Evolutionary conservation across 2,888 invertebrate species (phyloP).

Genomic region (Anarsia innoxiella): DNA sequence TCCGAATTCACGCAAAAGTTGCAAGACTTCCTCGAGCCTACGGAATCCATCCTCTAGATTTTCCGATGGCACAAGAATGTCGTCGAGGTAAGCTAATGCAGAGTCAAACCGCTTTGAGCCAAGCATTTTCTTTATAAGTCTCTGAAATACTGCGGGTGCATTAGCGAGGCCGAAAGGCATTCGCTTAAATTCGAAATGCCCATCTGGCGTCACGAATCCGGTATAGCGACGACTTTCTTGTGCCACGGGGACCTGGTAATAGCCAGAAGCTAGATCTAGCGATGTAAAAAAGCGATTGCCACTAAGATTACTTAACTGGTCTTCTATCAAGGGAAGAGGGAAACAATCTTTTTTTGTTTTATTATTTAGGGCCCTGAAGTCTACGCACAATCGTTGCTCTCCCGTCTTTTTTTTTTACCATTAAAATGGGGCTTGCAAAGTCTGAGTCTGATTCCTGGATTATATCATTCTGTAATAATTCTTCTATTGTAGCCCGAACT

Average conservation of each 20-base stretch:
- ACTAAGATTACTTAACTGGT: background rate
- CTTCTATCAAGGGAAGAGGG: background rate
- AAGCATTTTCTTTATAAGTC: background rate
- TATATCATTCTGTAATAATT: slow-evolving; percentile 19
- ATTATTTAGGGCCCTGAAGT: slow-evolving; percentile 24
- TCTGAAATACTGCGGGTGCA: slow-evolving; percentile 23
- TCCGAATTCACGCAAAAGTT: background rate
- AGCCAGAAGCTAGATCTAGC: slow-evolving; percentile 28
- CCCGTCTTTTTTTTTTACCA: slow-evolving; percentile 22
- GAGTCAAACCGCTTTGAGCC: background rate
- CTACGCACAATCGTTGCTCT: slow-evolving; percentile 21
- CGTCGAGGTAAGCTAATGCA: background rate
- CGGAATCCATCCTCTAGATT: background rate
- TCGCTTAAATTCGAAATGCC: slow-evolving; percentile 25
- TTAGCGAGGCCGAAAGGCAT: slow-evolving; percentile 27
- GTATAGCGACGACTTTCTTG: slow-evolving; percentile 14
- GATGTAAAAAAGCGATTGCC: slow-evolving; percentile 17
- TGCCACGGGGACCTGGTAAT: slow-evolving; percentile 30
- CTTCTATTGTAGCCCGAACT: slow-evolving; percentile 18
- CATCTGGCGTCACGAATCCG: slow-evolving; percentile 23
- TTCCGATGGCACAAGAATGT: background rate
- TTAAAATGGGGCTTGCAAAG: slow-evolving; percentile 20
- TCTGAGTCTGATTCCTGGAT: slow-evolving; percentile 19
- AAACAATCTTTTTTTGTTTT: slow-evolving; percentile 15
- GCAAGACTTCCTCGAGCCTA: background rate